Evolutionary conservation across 2,797 vertebrate species (phyloP).

Genomic region (Pangasius djambal): DNA sequence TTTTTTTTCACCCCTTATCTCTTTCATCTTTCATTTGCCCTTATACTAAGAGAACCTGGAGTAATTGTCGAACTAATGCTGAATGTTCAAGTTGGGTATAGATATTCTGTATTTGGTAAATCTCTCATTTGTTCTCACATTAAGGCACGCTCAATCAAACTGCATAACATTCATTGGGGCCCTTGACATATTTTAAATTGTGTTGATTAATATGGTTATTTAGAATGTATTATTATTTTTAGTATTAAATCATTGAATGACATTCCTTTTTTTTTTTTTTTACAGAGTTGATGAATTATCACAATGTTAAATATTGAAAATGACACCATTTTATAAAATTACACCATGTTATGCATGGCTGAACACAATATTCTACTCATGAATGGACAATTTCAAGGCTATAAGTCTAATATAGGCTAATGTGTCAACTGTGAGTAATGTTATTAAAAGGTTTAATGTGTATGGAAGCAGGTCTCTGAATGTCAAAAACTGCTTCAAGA

Average conservation of each 20-base stretch:
- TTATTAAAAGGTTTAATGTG: not conserved
- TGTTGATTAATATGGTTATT: not conserved
- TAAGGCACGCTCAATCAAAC: not conserved
- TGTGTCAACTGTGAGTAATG: not conserved
- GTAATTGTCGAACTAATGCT: slow-evolving; percentile 50
- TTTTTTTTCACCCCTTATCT: slow-evolving; percentile 27
- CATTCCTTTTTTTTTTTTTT: not conserved
- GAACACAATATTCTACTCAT: not conserved
- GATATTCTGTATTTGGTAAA: slow-evolving; percentile 30
- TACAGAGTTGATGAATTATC: not conserved
- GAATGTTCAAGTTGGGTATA: slow-evolving; percentile 34
- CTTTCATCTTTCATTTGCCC: slow-evolving; percentile 52
- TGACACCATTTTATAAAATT: not conserved
- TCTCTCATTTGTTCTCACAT: not conserved
- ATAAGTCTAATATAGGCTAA: not conserved
- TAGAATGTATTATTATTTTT: not conserved
- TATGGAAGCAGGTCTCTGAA: not conserved
- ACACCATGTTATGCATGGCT: not conserved
- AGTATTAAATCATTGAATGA: not conserved
- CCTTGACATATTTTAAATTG: not conserved
- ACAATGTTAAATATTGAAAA: not conserved
- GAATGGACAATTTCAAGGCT: not conserved
- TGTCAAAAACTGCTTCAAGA: not conserved
- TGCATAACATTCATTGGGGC: not conserved
- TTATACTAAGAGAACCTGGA: slow-evolving; percentile 53